phyloP scores from a whole-genome alignment of 2,113 vertebrate genomes.

The Petrocephalus zakoni region DNA sequence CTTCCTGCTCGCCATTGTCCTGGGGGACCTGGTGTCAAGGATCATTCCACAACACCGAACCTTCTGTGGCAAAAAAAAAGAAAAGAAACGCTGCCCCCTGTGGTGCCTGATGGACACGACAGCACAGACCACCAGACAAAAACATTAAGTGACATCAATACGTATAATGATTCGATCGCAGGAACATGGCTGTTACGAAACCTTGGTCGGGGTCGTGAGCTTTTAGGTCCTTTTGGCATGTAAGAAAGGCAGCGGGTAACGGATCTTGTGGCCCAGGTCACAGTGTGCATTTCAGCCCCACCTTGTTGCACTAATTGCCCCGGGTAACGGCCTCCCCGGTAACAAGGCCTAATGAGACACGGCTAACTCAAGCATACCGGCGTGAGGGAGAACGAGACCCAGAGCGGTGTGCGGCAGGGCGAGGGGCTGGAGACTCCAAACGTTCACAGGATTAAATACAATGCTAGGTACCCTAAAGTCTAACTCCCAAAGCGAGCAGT shows the following conservation, averaged over 20 bases:
- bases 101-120: background rate
- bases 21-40: background rate
- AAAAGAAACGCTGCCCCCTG: background rate
- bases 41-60: background rate
- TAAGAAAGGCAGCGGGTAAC: background rate
- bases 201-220: background rate
- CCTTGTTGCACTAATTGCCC: constrained; percentile 28
- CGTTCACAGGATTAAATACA: background rate
- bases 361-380: background rate
- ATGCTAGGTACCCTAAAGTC: too few relatives aligned
- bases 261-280: background rate
- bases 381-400: background rate
- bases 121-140: background rate
- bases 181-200: background rate
- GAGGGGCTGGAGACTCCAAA: background rate
- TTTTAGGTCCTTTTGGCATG: background rate
- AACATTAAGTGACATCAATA: background rate
- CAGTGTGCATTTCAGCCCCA: background rate
- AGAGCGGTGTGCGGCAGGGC: background rate
- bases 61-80: background rate
- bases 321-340: constrained; percentile 22
- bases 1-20: background rate
- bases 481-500: background rate
- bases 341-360: constrained; percentile 9
- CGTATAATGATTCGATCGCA: background rate